Conservation (phyloP, 2,113 vertebrate genomes). For the Piprites chloris region DNA sequence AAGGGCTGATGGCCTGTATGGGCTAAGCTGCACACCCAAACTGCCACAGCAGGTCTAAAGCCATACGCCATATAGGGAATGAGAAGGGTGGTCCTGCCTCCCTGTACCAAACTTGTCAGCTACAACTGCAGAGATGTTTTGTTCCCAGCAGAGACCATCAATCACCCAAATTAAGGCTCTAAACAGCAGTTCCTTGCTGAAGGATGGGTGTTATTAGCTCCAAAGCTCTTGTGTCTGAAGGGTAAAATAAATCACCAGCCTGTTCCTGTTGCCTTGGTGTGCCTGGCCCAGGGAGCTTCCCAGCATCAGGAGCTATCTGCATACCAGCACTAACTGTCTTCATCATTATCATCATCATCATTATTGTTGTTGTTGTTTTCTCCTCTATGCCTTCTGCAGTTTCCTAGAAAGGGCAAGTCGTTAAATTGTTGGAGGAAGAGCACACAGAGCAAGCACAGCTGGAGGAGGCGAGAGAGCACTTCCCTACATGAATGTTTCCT, state of each 20-base stretch:
- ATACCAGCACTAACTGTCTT: neutral
- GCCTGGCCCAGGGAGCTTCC: neutral
- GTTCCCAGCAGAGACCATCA: neutral
- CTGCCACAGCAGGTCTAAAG: neutral
- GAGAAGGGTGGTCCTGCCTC: neutral
- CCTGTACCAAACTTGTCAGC: neutral
- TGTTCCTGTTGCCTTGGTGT: neutral
- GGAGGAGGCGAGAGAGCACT: neutral
- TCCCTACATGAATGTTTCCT: neutral
- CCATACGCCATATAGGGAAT: accelerated
- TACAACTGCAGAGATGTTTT: neutral
- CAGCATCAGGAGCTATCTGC: neutral
- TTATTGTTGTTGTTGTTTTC: neutral
- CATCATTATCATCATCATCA: neutral
- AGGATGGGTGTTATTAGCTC: neutral
- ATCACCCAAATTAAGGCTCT: neutral
- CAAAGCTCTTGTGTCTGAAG: neutral
- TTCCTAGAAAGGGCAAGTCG: neutral
- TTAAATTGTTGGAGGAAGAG: neutral
- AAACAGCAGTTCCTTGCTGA: neutral
- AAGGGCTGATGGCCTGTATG: neutral
- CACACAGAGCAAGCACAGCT: neutral
- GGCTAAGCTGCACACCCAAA: neutral
- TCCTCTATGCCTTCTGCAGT: neutral
- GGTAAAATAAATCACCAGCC: neutral